Percentiles rank a stretch among this genome's conserved stretches.
These are phyloP conservation scores for Delphinapterus leucas DNA, from an alignment of 2,113 vertebrate genomes.

Conservation along the genomic window DNA sequence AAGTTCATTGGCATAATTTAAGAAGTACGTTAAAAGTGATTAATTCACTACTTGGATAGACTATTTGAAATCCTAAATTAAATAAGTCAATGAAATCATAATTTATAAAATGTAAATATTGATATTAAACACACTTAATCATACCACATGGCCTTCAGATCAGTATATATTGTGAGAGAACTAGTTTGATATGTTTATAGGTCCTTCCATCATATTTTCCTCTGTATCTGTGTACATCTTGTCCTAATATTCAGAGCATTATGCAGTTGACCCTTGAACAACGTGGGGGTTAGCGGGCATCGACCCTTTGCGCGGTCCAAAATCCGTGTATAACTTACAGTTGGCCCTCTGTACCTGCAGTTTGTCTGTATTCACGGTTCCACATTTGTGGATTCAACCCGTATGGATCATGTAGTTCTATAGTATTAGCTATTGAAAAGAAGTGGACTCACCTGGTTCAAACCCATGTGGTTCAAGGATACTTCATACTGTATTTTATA, in stretches of 20 bases:
- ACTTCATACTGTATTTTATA: neutral
- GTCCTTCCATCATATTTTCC: neutral
- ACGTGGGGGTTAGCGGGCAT: neutral
- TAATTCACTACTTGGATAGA: neutral
- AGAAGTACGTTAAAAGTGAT: neutral
- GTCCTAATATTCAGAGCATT: neutral
- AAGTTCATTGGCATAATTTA: neutral
- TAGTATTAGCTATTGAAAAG: neutral
- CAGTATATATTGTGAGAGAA: neutral
- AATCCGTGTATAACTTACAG: neutral
- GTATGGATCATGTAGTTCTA: neutral
- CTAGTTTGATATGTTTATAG: neutral
- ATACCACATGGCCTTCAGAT: neutral
- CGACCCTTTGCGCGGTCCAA: neutral
- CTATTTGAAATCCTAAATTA: constrained; percentile 2
- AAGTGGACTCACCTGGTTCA: neutral
- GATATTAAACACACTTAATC: neutral
- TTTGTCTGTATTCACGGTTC: neutral
- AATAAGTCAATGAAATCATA: neutral
- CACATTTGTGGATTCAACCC: neutral
- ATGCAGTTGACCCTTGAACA: neutral
- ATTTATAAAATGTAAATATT: neutral
- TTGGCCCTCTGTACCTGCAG: neutral
- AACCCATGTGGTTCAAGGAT: neutral
- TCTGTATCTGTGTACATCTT: neutral